Base-by-base conservation (phyloP, 1,140 invertebrate genomes). In the Latrodectus geometricus region DNA sequence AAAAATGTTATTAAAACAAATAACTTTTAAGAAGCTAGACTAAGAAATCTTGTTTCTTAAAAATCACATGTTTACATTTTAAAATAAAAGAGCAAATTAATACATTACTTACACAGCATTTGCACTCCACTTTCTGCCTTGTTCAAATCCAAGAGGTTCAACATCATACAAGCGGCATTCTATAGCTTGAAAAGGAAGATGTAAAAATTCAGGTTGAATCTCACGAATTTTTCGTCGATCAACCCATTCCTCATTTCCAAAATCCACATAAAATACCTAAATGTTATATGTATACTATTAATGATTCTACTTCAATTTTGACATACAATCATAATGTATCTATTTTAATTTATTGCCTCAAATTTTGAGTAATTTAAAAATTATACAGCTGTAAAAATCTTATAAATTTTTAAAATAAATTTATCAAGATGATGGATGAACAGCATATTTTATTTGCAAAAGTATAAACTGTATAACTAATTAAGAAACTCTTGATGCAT, bases 181-280 rank as follows among this genome's bases (percentile, higher is more conserved):
- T n/a, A 87, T 15, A 68, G 85, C 85, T 81, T 87, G 85, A 69
- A 87, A 87, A 8, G 85, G 85, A 4, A 70, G 66, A 48, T 68
- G 21, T 8, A 81, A 48, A 68, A 23, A 87, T 48, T 80, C 20
- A 54, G 77, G 77, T 11, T 61, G 14, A 66, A 87, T 87, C 52
- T 66, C 15, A 14, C 77, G 69, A 69, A 87, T 80, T 20, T 54
- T 56, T 75, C 65, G 80, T 52, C 77, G 35, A 35, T 69, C 49
- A 78, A 87, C 75, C 85, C 70, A 80, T 23, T 75, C 70, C n/a
- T 65, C 23, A 54, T 80, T 70, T 11, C 85, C 85, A 66, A 74
- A 80, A 49, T 87, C 85, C 20, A 87, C 85, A 76, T 80, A 87
- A 61, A 87, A 87, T 5, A 87, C 48, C 85, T 87, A 35, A 35